Conservation (phyloP, 2,888 invertebrate species). For the Imbricaverruca yamaguchii region DNA sequence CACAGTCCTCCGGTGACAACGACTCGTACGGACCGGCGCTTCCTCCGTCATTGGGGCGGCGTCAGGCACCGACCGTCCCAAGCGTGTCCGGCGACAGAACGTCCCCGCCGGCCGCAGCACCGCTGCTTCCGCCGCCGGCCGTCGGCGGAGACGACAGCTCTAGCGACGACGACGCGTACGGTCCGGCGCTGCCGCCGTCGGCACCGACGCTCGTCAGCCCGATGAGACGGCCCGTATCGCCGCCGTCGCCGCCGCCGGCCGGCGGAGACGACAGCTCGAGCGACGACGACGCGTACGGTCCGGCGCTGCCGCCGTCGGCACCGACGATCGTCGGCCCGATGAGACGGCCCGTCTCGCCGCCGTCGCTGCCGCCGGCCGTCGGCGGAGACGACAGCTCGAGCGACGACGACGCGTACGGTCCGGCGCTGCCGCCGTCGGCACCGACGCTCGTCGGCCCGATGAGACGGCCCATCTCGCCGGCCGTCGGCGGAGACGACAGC, state of each 20-base stretch:
- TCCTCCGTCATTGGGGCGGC: constrained; percentile 37
- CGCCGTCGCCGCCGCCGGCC: constrained; percentile 33
- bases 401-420: background rate
- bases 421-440: background rate
- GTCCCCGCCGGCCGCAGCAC: background rate
- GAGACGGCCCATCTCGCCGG: too few relatives aligned
- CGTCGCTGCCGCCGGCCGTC: constrained; percentile 34
- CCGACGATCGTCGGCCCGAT: background rate
- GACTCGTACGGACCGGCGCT: constrained; percentile 39
- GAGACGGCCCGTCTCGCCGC: too few relatives aligned
- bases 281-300: constrained; percentile 37
- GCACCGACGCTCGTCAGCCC: background rate
- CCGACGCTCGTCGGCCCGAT: constrained; percentile 35
- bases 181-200: background rate
- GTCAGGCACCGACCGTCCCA: background rate
- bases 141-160: background rate
- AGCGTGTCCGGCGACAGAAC: background rate
- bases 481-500: background rate
- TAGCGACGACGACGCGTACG: constrained; percentile 17
- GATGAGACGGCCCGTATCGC: too few relatives aligned
- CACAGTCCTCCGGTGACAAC: background rate
- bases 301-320: constrained; percentile 39
- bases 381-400: constrained; percentile 11
- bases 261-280: constrained; percentile 11
- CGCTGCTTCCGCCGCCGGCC: background rate